phyloP scores from a whole-genome alignment of 2,888 invertebrate species.

The Ormyrus labotus region DNA sequence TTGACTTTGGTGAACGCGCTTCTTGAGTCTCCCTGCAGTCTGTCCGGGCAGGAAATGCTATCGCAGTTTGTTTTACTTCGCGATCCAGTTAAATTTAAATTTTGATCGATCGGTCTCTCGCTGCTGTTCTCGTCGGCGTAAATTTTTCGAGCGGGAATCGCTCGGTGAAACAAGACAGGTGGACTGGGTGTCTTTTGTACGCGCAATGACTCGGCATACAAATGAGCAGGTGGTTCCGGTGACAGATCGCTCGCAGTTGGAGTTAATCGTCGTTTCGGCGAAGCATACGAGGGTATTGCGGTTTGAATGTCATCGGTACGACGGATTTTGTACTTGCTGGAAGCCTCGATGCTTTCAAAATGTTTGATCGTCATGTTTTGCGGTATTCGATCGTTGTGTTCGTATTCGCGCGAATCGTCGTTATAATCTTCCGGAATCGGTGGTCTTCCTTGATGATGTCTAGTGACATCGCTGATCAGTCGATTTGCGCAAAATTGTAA shows the following conservation, averaged over 20 bases:
- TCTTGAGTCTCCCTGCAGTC: constrained; percentile 74
- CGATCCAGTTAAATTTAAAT: constrained; percentile 50
- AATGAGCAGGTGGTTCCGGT: constrained; percentile 72
- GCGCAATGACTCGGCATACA: constrained; percentile 49
- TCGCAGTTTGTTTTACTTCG: constrained; percentile 64
- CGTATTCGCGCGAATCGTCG: constrained; percentile 54
- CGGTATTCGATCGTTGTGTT: constrained; percentile 67
- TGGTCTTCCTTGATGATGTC: constrained; percentile 61
- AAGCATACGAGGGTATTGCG: constrained; percentile 78
- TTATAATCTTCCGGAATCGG: constrained; percentile 58
- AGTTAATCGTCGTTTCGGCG: constrained; percentile 70
- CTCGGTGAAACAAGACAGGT: constrained; percentile 60
- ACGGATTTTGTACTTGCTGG: constrained; percentile 60
- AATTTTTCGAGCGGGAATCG: constrained; percentile 51
- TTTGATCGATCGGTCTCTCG: constrained; percentile 55
- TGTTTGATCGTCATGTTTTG: constrained; percentile 71
- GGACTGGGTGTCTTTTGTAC: constrained; percentile 69
- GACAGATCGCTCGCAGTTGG: constrained; percentile 78
- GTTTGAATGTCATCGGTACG: constrained; percentile 78
- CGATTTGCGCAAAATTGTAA: constrained; percentile 59
- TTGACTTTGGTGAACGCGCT: constrained; percentile 92
- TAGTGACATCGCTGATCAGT: constrained; percentile 59
- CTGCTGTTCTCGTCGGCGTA: constrained; percentile 55
- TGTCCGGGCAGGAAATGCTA: constrained; percentile 62
- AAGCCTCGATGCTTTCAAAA: constrained; percentile 62